Evolutionary conservation across 1,140 invertebrate species (phyloP), one percentile per base, ranked within the genome.

Genomic region (Augochlora pura): DNA sequence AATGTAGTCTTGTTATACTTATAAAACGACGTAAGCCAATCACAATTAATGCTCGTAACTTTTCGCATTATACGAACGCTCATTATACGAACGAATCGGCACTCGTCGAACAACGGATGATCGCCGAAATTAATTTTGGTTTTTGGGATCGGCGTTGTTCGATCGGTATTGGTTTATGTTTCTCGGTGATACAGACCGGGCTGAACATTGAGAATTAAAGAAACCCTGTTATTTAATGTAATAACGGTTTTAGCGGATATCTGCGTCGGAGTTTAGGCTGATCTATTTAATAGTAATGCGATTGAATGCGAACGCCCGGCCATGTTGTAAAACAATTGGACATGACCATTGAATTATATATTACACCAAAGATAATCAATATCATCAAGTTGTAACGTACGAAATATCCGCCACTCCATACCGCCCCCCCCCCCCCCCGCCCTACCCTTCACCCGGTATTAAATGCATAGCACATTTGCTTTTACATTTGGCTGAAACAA

Each of bases 351-450:
- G 21, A 57, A 57, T 57, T 57, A n/a, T 9, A n/a, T n/a, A 57
- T 57, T 57, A n/a, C n/a, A 57, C 54, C n/a, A n/a, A 57, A n/a
- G n/a, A 21, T 21, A 57, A 57, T 57, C 54, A 9, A 57, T 57
- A 57, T 57, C n/a, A 57, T 57, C n/a, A 57, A n/a, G 54, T n/a
- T 57, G n/a, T 57, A 57, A 57, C 18, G 21, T 57, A 57, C n/a
- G 54, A 21, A 57, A 57, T 57, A n/a, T 57, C 21, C 0, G 54
- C 7, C 8, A 6, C 18, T 5, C 52, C n/a, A 5, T 18, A 54
- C n/a, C n/a, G n/a, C n/a, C n/a, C n/a, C n/a, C n/a, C n/a, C n/a
- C n/a, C n/a, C n/a, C n/a, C n/a, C n/a, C n/a, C n/a, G n/a, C n/a
- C n/a, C n/a, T n/a, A n/a, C 32, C 32, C 32, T 32, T 4, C 8